Conservation (phyloP, 2,113 vertebrate species). For the Turdus rufiventris region DNA sequence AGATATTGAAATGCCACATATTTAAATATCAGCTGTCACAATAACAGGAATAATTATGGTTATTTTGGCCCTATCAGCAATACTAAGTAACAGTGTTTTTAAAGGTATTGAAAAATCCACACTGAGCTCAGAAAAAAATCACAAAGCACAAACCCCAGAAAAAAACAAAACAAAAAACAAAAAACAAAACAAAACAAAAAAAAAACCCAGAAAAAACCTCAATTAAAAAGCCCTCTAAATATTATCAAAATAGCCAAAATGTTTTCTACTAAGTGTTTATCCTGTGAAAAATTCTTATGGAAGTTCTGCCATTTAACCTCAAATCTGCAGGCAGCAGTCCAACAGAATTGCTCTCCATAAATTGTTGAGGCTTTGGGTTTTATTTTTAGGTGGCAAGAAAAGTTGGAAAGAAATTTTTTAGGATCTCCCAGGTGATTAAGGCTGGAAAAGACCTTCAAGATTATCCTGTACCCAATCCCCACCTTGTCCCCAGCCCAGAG, state of each 20-base stretch:
- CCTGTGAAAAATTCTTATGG: not conserved
- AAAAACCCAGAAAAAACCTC: too few species aligned
- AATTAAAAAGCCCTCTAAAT: not conserved
- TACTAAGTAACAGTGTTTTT: not conserved
- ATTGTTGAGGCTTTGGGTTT: not conserved
- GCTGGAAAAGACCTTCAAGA: not conserved
- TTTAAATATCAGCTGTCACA: not conserved
- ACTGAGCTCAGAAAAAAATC: not conserved
- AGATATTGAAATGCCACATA: not conserved
- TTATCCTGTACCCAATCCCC: fast-evolving
- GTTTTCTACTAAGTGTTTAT: not conserved
- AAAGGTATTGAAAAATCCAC: not conserved
- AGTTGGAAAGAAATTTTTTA: not conserved
- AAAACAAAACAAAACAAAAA: too few species aligned
- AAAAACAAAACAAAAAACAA: too few species aligned
- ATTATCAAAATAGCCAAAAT: not conserved
- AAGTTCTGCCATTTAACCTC: not conserved
- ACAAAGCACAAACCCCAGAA: not conserved
- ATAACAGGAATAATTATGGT: not conserved
- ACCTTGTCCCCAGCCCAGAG: not conserved
- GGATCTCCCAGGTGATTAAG: not conserved
- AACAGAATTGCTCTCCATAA: not conserved
- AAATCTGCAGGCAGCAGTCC: not conserved
- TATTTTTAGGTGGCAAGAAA: not conserved
- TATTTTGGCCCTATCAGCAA: not conserved